These are phyloP conservation scores for Gnathonemus longibarbis DNA, from an alignment of 2,113 vertebrate genomes.

Conservation along the genomic window DNA sequence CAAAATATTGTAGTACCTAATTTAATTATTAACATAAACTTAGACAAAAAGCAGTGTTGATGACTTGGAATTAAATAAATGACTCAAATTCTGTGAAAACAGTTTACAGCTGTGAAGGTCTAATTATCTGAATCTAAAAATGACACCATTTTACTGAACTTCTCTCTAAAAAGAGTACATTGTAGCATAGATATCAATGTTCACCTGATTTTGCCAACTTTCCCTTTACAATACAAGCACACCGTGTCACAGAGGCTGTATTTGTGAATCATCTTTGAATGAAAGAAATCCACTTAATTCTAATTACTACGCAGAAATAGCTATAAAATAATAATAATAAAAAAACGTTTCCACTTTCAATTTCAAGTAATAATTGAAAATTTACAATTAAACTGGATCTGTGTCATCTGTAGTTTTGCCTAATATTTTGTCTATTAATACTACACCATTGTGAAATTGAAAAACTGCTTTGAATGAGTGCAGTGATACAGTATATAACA, in stretches of 20 bases:
- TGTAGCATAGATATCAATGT: background rate
- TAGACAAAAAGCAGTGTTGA: background rate
- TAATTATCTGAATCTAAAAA: background rate
- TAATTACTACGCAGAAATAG: background rate
- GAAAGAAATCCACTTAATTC: background rate
- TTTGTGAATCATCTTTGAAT: background rate
- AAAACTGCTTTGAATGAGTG: background rate
- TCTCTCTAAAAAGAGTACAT: background rate
- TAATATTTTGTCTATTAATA: constrained; percentile 27
- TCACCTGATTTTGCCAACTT: background rate
- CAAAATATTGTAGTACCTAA: background rate
- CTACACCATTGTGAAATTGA: background rate
- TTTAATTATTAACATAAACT: background rate
- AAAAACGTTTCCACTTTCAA: background rate
- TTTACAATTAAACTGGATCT: background rate
- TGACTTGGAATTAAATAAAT: background rate
- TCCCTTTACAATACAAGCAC: background rate
- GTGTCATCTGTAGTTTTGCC: constrained; percentile 12
- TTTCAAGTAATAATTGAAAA: background rate
- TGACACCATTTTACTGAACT: background rate
- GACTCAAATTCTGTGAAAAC: background rate
- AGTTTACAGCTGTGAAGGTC: background rate
- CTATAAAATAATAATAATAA: background rate
- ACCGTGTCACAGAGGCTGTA: background rate
- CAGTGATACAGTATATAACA: background rate